Percentiles rank a stretch among this genome's conserved stretches.
Evolutionary conservation across 2,888 invertebrate species (phyloP).

Genomic region (Athalia cordata): DNA sequence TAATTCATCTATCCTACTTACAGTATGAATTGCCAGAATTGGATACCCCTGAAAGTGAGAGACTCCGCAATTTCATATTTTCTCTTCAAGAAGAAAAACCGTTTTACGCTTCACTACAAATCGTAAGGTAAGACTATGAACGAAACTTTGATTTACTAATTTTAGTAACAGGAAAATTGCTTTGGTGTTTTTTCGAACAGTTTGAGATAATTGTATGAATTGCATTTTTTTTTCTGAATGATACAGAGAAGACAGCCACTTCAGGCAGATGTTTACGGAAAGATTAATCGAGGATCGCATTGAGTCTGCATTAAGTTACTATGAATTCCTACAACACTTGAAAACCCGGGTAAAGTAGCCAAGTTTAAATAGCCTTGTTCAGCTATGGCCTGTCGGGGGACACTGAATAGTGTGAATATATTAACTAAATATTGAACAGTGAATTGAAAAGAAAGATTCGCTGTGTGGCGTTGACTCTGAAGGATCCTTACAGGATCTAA

Average conservation of each 20-base stretch:
- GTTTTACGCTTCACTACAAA: constrained; percentile 84
- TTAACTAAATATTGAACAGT: constrained; percentile 17
- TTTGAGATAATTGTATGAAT: background rate
- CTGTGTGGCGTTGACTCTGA: constrained; percentile 45
- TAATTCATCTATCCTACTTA: constrained; percentile 52
- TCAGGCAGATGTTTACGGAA: constrained; percentile 88
- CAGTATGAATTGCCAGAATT: constrained; percentile 86
- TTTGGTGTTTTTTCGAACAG: background rate
- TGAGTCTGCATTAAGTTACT: constrained; percentile 95
- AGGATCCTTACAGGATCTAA: constrained; percentile 32
- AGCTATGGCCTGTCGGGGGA: constrained; percentile 28
- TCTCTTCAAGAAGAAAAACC: constrained; percentile 91
- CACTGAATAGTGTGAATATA: constrained; percentile 43
- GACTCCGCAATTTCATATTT: constrained; percentile 86
- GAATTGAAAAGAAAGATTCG: constrained; percentile 36
- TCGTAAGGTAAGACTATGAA: constrained; percentile 81
- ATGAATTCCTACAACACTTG: constrained; percentile 98
- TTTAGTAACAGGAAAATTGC: background rate
- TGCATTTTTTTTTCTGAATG: constrained; percentile 50
- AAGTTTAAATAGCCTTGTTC: constrained; percentile 25
- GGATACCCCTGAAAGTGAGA: constrained; percentile 83
- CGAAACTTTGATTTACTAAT: constrained; percentile 33
- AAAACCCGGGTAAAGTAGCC: constrained; percentile 90
- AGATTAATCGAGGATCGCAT: constrained; percentile 95
- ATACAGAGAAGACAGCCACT: constrained; percentile 92